Conservation (phyloP, 1,140 invertebrate genomes). For the Thaumatotibia leucotreta region DNA sequence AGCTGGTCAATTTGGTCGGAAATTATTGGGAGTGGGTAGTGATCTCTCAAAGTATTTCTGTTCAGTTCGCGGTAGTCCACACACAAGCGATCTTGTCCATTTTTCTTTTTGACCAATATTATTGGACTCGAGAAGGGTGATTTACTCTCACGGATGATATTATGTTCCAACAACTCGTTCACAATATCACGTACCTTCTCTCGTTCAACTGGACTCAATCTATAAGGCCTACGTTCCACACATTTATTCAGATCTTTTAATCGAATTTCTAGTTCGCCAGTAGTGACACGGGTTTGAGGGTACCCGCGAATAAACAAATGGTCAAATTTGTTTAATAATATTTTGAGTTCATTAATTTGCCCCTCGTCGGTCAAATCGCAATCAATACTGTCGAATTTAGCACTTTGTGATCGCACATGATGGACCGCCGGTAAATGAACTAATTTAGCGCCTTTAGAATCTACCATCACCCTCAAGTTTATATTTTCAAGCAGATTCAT, state of each 20-base stretch:
- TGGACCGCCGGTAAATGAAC: not conserved
- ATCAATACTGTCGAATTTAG: not conserved
- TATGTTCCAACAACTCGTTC: conserved; percentile 12
- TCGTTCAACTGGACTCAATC: not conserved
- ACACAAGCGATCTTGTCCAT: conserved; percentile 21
- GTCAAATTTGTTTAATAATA: not conserved
- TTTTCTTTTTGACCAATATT: no score
- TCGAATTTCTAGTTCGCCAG: no score
- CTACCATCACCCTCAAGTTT: conserved; percentile 1
- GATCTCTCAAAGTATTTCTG: not conserved
- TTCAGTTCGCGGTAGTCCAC: not conserved
- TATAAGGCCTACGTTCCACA: conserved; percentile 1
- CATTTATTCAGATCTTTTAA: not conserved
- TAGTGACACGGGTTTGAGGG: not conserved
- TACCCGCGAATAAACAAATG: not conserved
- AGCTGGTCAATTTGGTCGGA: conserved; percentile 8
- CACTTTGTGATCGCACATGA: not conserved
- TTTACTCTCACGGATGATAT: conserved; percentile 50
- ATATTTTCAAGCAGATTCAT: conserved; percentile 11
- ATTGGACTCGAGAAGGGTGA: no score
- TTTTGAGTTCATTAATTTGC: not conserved
- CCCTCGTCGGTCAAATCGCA: not conserved
- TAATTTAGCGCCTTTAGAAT: not conserved
- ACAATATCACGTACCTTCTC: conserved; percentile 13
- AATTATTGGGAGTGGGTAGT: conserved; percentile 3